These are phyloP conservation scores for Mythimna albipuncta DNA, from an alignment of 2,888 invertebrate species.

Conservation along the genomic window DNA sequence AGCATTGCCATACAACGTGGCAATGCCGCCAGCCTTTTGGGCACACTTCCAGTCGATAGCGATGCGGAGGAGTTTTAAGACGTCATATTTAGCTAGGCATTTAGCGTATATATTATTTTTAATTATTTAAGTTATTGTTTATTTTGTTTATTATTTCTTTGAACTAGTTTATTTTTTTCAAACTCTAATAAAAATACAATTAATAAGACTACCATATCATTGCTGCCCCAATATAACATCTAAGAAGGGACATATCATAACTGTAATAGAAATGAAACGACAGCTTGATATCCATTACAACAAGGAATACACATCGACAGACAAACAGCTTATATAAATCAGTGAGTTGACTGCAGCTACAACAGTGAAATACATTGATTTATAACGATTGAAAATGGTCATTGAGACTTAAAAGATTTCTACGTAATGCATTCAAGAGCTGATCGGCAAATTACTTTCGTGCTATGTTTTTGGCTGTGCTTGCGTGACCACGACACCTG, in stretches of 20 bases:
- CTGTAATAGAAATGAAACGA: constrained; percentile 4
- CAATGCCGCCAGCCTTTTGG: too few species aligned
- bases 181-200: too few species aligned
- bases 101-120: too few species aligned
- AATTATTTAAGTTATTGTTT: too few species aligned
- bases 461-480: too few species aligned
- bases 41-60: too few species aligned
- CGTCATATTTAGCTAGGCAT: too few species aligned
- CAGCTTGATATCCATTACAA: background rate
- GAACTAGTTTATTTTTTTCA: too few species aligned
- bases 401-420: constrained; percentile 20
- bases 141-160: too few species aligned
- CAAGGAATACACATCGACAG: constrained; percentile 2
- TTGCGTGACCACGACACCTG: too few species aligned
- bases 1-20: too few species aligned
- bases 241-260: constrained; percentile 6
- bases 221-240: background rate
- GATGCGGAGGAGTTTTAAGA: too few species aligned
- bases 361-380: constrained; percentile 31
- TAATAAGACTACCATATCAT: background rate
- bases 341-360: constrained; percentile 11
- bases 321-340: constrained; percentile 26
- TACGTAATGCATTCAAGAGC: background rate
- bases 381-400: background rate
- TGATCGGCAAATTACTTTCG: background rate